phyloP scores from a whole-genome alignment of 2,113 vertebrate genomes.

The Potamarius usumacintae region DNA sequence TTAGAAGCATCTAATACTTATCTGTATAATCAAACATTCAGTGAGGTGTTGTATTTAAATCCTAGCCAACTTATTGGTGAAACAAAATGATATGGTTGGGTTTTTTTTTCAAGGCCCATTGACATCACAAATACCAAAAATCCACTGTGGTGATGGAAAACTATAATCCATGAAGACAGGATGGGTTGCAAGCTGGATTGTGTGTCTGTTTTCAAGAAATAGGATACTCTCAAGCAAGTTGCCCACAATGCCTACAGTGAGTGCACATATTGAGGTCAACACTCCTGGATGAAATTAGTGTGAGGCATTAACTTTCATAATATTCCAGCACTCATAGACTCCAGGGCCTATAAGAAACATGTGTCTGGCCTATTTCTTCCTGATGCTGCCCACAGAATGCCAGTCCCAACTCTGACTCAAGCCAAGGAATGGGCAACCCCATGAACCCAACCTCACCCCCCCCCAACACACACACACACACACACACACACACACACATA shows the following conservation, averaged over 20 bases:
- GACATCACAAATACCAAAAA: conserved; percentile 4
- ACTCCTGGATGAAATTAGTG: conserved; percentile 12
- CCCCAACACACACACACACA: neutral
- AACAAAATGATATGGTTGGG: neutral
- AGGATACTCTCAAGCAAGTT: neutral
- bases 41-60: neutral
- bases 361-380: neutral
- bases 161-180: neutral
- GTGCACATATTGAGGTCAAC: neutral
- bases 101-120: conserved; percentile 1
- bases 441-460: neutral
- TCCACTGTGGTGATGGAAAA: neutral
- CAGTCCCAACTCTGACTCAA: conserved; percentile 14
- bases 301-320: neutral
- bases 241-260: neutral
- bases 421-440: neutral
- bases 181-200: neutral
- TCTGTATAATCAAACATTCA: neutral
- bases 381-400: conserved; percentile 18
- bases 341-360: neutral
- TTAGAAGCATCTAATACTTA: neutral
- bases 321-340: conserved; percentile 5
- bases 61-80: neutral
- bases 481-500: neutral
- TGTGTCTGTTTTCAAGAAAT: neutral